A percentile compares a stretch with the other conserved stretches of the same genome.
Conservation (phyloP, 2,797 vertebrate genomes). For the Podargus strigoides region DNA sequence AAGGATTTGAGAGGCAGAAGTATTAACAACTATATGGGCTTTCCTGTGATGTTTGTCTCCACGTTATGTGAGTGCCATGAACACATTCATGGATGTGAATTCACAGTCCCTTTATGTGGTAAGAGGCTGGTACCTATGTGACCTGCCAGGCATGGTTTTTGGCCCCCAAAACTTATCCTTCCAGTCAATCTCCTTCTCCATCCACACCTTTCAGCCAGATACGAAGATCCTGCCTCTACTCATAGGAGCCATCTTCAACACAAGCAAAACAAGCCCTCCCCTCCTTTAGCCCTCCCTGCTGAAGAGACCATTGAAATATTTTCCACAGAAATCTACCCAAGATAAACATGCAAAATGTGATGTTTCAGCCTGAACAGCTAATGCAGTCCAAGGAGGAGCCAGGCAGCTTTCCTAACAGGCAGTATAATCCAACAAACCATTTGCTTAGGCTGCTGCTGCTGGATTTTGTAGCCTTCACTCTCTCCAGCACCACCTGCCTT, state of each 20-base stretch:
- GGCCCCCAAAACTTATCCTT: neutral
- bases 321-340: neutral
- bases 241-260: neutral
- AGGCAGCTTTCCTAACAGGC: neutral
- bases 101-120: neutral
- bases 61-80: neutral
- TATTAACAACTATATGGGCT: neutral
- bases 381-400: neutral
- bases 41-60: neutral
- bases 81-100: neutral
- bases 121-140: neutral
- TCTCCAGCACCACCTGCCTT: neutral
- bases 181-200: neutral
- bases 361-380: neutral
- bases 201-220: neutral
- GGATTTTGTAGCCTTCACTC: neutral
- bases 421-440: neutral
- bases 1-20: neutral
- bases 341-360: neutral
- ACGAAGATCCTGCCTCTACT: neutral
- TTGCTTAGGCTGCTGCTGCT: neutral
- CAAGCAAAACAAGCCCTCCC: neutral
- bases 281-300: neutral
- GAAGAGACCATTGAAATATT: neutral
- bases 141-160: neutral